These are phyloP conservation scores for Anhinga rufa DNA, from an alignment of 2,113 vertebrate species.

Conservation along the genomic window DNA sequence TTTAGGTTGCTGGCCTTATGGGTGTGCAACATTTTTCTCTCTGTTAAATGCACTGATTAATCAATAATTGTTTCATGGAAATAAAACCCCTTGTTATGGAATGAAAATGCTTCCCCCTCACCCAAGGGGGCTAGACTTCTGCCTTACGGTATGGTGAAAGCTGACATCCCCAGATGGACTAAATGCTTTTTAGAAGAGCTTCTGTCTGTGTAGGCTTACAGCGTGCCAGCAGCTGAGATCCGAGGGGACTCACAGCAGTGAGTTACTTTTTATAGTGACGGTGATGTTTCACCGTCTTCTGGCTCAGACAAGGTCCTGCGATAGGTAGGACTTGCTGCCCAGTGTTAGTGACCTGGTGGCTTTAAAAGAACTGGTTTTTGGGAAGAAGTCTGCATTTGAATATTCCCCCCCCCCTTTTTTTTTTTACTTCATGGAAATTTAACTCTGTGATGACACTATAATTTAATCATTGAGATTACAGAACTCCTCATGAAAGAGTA, in stretches of 20 bases:
- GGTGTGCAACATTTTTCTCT: not conserved
- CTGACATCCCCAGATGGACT: not conserved
- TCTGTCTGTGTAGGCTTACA: fast-evolving
- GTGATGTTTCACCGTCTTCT: not conserved
- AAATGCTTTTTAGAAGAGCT: not conserved
- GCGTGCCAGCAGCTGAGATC: not conserved
- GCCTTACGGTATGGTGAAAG: not conserved
- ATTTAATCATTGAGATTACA: not conserved
- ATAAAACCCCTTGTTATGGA: not conserved
- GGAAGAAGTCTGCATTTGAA: not conserved
- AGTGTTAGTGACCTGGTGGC: not conserved
- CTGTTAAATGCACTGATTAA: not conserved
- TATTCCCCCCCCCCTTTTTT: fast-evolving
- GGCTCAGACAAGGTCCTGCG: not conserved
- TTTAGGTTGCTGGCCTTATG: not conserved
- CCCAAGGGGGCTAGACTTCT: not conserved
- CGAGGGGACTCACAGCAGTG: not conserved
- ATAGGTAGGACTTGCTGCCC: not conserved
- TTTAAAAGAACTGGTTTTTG: not conserved
- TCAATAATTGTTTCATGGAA: not conserved
- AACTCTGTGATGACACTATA: too few species aligned
- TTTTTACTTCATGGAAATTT: not conserved
- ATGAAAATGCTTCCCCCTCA: not conserved
- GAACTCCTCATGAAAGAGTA: not conserved
- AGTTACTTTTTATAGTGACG: not conserved